phyloP scores from a whole-genome alignment of 2,113 vertebrate species.

The Nesoenas mayeri region DNA sequence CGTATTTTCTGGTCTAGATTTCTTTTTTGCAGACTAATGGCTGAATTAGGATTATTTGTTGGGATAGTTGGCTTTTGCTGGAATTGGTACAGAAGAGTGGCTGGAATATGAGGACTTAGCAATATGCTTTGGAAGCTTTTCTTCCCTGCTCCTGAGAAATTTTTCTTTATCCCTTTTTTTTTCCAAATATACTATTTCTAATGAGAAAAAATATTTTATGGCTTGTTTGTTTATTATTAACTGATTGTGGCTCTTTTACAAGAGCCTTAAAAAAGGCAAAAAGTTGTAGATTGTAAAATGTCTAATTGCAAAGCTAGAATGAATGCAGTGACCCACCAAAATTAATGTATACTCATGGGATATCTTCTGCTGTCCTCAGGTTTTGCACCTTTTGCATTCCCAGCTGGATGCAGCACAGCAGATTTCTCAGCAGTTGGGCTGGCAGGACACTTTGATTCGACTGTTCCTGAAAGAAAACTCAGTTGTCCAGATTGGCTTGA shows the following conservation, averaged over 20 bases:
- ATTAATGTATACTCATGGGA: background rate
- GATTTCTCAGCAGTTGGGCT: constrained; percentile 90
- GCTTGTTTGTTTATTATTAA: background rate
- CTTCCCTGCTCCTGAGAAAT: background rate
- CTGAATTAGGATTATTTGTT: background rate
- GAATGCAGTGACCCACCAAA: background rate
- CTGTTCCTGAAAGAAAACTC: constrained; percentile 84
- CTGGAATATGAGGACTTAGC: background rate
- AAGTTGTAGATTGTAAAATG: background rate
- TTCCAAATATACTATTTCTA: background rate
- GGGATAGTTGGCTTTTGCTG: background rate
- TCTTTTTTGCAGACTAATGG: background rate
- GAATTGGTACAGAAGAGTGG: background rate
- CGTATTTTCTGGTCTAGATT: background rate
- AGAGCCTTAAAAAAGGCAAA: background rate
- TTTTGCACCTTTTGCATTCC: constrained; percentile 89
- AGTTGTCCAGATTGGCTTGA: constrained; percentile 45
- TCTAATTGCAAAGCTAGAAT: background rate
- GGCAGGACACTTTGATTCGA: constrained; percentile 93
- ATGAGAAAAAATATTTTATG: background rate
- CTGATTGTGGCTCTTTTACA: fast-evolving
- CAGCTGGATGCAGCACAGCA: constrained; percentile 88
- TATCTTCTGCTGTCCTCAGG: constrained; percentile 71
- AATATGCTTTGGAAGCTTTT: background rate
- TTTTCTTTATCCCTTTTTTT: background rate